phyloP scores from a whole-genome alignment of 2,888 invertebrate species.

The Lasioglossum pauxillum region DNA sequence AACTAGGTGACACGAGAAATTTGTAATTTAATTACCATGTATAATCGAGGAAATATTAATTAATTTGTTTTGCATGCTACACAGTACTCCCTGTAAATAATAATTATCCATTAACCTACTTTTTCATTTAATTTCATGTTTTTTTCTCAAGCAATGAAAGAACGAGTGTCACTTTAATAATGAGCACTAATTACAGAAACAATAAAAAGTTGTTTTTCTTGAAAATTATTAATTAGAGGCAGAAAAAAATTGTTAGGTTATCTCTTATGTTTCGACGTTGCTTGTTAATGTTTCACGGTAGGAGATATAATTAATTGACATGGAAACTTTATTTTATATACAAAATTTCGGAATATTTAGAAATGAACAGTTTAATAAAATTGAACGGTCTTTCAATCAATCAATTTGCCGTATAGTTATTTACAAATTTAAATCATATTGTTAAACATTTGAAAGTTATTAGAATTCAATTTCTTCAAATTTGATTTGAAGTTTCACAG shows the following conservation, averaged over 20 bases:
- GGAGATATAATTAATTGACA: background rate
- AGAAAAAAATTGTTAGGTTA: background rate
- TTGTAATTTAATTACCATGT: background rate
- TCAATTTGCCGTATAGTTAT: background rate
- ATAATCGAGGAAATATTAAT: background rate
- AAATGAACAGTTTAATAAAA: background rate
- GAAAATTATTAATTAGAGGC: background rate
- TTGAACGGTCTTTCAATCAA: background rate
- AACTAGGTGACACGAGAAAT: background rate
- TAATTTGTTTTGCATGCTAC: background rate
- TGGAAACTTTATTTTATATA: background rate
- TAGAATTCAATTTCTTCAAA: background rate
- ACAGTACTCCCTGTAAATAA: background rate
- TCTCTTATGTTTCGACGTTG: background rate
- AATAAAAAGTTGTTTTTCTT: background rate
- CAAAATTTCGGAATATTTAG: background rate
- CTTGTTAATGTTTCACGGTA: background rate
- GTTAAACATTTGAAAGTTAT: background rate
- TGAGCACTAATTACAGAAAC: background rate
- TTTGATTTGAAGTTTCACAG: background rate
- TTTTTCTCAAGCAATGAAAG: background rate
- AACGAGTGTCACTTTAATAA: background rate
- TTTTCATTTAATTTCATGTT: background rate
- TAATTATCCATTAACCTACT: background rate
- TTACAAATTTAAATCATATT: background rate